These are phyloP conservation scores for Chrysochloris asiatica DNA, from an alignment of 2,113 vertebrate genomes.

Conservation along the genomic window DNA sequence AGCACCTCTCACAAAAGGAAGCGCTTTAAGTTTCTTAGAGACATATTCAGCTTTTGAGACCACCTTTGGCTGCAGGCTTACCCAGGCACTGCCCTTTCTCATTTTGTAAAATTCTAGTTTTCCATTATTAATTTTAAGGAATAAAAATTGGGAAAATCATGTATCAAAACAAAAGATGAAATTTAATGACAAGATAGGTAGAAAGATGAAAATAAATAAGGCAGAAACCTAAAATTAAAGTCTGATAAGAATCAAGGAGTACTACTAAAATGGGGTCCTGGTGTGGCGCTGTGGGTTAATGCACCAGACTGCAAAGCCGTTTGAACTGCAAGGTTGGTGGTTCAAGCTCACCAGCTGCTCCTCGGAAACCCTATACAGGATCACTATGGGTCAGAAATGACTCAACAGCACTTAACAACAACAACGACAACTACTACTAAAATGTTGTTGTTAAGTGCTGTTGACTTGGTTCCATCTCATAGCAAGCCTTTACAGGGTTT, in stretches of 20 bases:
- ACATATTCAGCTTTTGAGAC: slow-evolving; percentile 30
- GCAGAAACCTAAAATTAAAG: slow-evolving; percentile 39
- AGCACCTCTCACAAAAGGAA: not conserved
- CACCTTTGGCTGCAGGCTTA: not conserved
- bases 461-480: too few species aligned
- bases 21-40: not conserved
- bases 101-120: slow-evolving; percentile 51
- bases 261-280: slow-evolving; percentile 33
- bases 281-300: too few species aligned
- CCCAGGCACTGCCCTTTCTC: not conserved
- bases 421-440: too few species aligned
- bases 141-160: slow-evolving; percentile 36
- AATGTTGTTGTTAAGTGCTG: too few species aligned
- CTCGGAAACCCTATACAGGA: too few species aligned
- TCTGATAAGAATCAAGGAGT: not conserved
- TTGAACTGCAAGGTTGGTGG: too few species aligned
- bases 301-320: too few species aligned
- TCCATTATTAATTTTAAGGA: slow-evolving; percentile 33
- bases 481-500: too few species aligned
- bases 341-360: too few species aligned
- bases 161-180: slow-evolving; percentile 42
- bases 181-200: slow-evolving; percentile 26
- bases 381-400: too few species aligned
- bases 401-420: too few species aligned
- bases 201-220: slow-evolving; percentile 43